Conservation (phyloP, 2,113 vertebrate genomes). For the Catagonus wagneri region DNA sequence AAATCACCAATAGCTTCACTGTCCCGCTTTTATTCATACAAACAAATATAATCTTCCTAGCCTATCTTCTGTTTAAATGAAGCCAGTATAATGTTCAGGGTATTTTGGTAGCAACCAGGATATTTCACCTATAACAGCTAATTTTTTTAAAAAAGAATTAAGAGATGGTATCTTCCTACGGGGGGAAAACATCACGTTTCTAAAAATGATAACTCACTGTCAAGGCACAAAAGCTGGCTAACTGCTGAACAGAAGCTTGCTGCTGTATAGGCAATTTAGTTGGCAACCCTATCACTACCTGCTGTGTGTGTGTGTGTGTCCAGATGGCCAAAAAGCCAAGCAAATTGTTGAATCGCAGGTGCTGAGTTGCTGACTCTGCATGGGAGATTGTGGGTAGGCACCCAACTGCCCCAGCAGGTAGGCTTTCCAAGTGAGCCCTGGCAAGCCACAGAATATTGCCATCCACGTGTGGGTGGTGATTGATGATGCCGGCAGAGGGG, state of each 20-base stretch:
- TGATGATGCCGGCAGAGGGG: background rate
- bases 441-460: background rate
- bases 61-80: constrained; percentile 11
- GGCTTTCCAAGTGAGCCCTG: background rate
- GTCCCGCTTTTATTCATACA: constrained; percentile 45
- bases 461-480: background rate
- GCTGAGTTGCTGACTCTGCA: constrained; percentile 57
- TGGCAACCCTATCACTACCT: background rate
- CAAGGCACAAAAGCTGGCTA: background rate
- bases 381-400: constrained; percentile 3
- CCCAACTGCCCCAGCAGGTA: background rate
- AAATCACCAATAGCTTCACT: background rate
- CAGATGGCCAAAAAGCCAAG: constrained; percentile 41
- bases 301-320: constrained; percentile 48
- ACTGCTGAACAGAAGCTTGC: constrained; percentile 11
- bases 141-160: constrained; percentile 41
- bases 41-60: constrained; percentile 13
- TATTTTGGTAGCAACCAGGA: constrained; percentile 26
- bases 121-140: background rate
- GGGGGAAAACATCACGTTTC: background rate
- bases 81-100: background rate
- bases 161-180: background rate
- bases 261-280: background rate
- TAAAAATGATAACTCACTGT: constrained; percentile 17
- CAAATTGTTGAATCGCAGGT: constrained; percentile 20